phyloP scores from a whole-genome alignment of 2,113 vertebrate species.

The Ceuthmochares aereus region DNA sequence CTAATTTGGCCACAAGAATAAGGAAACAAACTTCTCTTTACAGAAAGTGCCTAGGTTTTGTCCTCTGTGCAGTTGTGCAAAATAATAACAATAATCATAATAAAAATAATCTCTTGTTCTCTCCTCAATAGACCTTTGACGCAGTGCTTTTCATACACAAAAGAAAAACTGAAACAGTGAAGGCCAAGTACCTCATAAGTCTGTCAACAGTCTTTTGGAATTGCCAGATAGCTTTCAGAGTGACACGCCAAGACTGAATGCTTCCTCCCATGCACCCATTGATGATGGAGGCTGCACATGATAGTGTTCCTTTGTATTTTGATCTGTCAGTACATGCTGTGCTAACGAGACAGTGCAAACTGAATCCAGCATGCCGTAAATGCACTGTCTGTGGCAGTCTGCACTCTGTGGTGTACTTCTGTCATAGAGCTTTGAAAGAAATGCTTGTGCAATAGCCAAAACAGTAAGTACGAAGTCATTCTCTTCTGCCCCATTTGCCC shows the following conservation, averaged over 20 bases:
- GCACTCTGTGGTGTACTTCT: not conserved
- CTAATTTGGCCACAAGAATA: constrained; percentile 59
- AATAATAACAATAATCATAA: constrained; percentile 80
- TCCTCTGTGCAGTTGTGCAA: constrained; percentile 81
- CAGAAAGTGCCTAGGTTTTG: constrained; percentile 78
- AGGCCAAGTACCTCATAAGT: constrained; percentile 62
- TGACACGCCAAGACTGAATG: accelerated
- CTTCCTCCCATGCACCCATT: not conserved
- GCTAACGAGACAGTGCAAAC: not conserved
- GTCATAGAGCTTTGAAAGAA: constrained; percentile 56
- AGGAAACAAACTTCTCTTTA: constrained; percentile 66
- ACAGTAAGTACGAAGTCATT: constrained; percentile 26
- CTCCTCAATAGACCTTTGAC: constrained; percentile 71
- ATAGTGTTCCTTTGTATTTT: not conserved
- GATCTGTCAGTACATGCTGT: constrained; percentile 13
- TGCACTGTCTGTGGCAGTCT: not conserved
- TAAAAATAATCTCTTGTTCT: constrained; percentile 80
- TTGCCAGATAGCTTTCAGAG: not conserved
- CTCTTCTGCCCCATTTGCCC: constrained; percentile 36
- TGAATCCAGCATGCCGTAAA: not conserved
- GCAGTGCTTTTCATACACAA: constrained; percentile 70
- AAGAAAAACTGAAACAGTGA: constrained; percentile 68
- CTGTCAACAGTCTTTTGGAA: not conserved
- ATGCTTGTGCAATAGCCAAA: constrained; percentile 43
- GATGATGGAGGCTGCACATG: not conserved